A percentile compares a stretch with the other conserved stretches of the same genome.
Evolutionary conservation across 2,113 vertebrate species (phyloP).

Genomic region (Aplodontia rufa): DNA sequence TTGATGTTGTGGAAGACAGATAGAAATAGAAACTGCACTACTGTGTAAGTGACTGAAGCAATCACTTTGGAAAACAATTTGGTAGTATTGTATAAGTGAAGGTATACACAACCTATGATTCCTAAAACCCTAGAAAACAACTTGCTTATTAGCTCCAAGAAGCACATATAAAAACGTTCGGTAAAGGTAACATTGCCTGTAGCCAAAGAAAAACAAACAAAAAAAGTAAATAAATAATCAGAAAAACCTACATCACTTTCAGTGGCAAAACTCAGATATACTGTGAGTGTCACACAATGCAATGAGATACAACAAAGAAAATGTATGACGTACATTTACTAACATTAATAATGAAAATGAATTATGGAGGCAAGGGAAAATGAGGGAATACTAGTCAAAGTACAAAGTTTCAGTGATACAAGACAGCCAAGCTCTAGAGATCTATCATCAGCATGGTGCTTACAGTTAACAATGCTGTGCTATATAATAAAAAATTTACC

Average conservation of each 20-base stretch:
- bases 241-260: neutral
- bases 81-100: neutral
- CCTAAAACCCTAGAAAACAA: neutral
- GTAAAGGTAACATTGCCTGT: neutral
- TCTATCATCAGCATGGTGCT: neutral
- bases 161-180: neutral
- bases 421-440: neutral
- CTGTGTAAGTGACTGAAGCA: neutral
- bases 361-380: too few species aligned
- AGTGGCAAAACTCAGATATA: neutral
- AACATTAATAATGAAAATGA: neutral
- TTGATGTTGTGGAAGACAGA: neutral
- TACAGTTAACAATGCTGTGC: neutral
- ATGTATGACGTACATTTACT: neutral
- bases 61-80: too few species aligned
- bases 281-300: too few species aligned
- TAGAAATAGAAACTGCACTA: neutral
- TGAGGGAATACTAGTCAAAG: neutral
- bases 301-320: too few species aligned
- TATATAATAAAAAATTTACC: neutral
- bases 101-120: neutral
- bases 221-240: too few species aligned
- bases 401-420: neutral
- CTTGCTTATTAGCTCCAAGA: neutral
- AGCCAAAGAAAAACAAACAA: neutral